These are phyloP conservation scores for Geococcyx californianus DNA, from an alignment of 2,113 vertebrate species.

Conservation along the genomic window DNA sequence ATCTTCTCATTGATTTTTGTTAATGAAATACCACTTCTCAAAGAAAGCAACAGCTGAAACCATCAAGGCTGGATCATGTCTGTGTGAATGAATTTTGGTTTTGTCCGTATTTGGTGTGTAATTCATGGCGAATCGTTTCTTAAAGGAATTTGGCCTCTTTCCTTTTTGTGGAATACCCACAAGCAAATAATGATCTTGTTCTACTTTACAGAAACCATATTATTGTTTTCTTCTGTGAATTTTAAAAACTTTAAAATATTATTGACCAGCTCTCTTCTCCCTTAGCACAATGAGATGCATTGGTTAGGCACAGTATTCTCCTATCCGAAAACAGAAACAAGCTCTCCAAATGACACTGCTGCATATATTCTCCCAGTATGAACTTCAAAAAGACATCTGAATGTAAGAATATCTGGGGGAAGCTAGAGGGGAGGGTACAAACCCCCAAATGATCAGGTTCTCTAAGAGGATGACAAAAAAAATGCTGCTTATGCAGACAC, in stretches of 20 bases:
- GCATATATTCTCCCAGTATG: neutral
- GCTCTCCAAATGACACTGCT: neutral
- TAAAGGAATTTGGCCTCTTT: neutral
- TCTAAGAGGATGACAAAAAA: too few relatives aligned
- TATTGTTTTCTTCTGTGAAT: neutral
- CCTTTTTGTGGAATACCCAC: neutral
- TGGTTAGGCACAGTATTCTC: neutral
- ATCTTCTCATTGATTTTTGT: constrained; percentile 26
- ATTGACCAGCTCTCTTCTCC: neutral
- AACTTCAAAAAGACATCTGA: neutral
- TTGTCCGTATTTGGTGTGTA: neutral
- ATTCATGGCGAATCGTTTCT: neutral
- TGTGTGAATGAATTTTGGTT: constrained; percentile 11
- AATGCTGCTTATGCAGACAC: too few relatives aligned
- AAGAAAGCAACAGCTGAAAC: constrained; percentile 10
- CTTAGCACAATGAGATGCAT: neutral
- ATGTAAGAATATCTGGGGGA: too few relatives aligned
- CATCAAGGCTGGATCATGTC: neutral
- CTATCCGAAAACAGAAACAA: neutral
- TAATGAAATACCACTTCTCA: constrained; percentile 23
- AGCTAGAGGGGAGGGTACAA: too few relatives aligned
- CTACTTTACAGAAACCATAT: neutral
- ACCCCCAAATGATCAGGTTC: too few relatives aligned
- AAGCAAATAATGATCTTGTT: neutral
- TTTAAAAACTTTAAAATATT: neutral